Evolutionary conservation across 2,888 invertebrate genomes (phyloP).

Genomic region (Cryptus viduatorius): DNA sequence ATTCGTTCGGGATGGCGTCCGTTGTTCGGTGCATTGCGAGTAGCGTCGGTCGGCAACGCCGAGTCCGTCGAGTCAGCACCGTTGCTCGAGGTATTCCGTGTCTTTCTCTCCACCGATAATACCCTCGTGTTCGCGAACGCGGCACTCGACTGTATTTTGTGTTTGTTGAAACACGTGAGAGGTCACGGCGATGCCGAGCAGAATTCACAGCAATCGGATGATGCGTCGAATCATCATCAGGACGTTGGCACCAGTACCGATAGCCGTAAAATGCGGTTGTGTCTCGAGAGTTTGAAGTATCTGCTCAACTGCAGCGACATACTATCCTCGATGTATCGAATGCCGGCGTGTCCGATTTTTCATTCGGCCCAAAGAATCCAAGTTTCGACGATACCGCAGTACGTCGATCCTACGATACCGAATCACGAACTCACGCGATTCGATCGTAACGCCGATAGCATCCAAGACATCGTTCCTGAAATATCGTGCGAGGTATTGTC

Average conservation of each 20-base stretch:
- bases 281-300: slow-evolving; percentile 93
- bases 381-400: slow-evolving; percentile 91
- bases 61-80: slow-evolving; percentile 90
- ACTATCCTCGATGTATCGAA: slow-evolving; percentile 95
- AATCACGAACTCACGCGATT: slow-evolving; percentile 91
- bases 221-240: slow-evolving; percentile 35
- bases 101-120: slow-evolving; percentile 97
- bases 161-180: slow-evolving; percentile 92
- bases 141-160: slow-evolving; percentile 96
- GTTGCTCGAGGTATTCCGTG: slow-evolving; percentile 96
- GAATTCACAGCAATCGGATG: slow-evolving; percentile 67
- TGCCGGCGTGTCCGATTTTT: slow-evolving; percentile 97
- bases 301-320: slow-evolving; percentile 95
- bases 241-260: slow-evolving; percentile 61
- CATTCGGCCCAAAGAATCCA: slow-evolving; percentile 95
- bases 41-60: slow-evolving; percentile 89
- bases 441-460: slow-evolving; percentile 87
- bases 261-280: slow-evolving; percentile 86
- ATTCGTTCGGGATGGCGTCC: slow-evolving; percentile 98
- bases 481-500: slow-evolving; percentile 88
- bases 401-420: slow-evolving; percentile 94
- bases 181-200: slow-evolving; percentile 88
- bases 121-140: slow-evolving; percentile 97
- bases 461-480: slow-evolving; percentile 89
- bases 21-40: slow-evolving; percentile 96